These are phyloP conservation scores for Plutomurus gul DNA, from an alignment of 1,140 invertebrate species.

Conservation along the genomic window DNA sequence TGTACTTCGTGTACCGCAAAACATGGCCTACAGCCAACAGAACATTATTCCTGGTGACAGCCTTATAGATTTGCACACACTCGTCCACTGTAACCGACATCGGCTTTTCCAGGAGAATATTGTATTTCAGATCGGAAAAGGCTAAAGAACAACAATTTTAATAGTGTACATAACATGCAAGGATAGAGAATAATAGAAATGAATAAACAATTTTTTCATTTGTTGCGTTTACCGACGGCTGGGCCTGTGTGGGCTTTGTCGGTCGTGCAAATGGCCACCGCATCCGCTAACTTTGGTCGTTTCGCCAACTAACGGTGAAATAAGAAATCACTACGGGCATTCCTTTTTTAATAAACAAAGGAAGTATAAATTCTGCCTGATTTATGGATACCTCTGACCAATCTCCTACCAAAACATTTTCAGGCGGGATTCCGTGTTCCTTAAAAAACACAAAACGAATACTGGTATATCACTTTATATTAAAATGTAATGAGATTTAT, in stretches of 20 bases:
- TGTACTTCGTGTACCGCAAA: conserved; percentile 57
- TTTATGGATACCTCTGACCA: conserved; percentile 33
- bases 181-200: not conserved
- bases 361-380: not conserved
- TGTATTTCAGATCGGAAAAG: conserved; percentile 61
- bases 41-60: conserved; percentile 57
- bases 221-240: conserved; percentile 55
- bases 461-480: not conserved
- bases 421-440: conserved; percentile 35
- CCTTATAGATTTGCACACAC: conserved; percentile 58
- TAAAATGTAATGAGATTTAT: conserved; percentile 28
- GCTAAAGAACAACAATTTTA: conserved; percentile 40
- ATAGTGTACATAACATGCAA: not conserved
- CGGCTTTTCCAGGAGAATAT: conserved; percentile 63
- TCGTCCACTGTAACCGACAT: conserved; percentile 61
- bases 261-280: conserved; percentile 59
- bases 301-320: conserved; percentile 52
- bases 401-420: conserved; percentile 45
- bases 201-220: not conserved
- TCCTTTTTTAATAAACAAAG: not conserved
- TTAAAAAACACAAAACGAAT: not conserved
- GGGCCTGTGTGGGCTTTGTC: conserved; percentile 60
- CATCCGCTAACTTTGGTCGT: conserved; percentile 59
- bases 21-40: conserved; percentile 62
- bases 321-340: not conserved